These are phyloP conservation scores for Apodemus agrarius DNA, from an alignment of 2,797 vertebrate genomes.

Conservation along the genomic window DNA sequence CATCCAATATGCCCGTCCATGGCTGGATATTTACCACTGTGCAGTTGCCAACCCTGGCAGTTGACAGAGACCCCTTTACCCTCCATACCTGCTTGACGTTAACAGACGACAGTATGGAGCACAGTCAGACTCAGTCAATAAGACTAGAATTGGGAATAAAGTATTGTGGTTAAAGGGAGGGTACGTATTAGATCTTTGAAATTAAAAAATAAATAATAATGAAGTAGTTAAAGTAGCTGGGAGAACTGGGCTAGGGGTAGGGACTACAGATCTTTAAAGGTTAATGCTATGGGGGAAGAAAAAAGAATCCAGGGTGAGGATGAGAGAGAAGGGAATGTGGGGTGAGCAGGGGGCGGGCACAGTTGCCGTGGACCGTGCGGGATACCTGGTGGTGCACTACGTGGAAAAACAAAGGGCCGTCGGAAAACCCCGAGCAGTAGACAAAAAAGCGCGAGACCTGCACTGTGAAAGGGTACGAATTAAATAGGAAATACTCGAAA, in stretches of 20 bases:
- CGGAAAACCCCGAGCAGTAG: neutral
- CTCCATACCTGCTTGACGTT: neutral
- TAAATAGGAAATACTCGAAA: neutral
- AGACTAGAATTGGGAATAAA: neutral
- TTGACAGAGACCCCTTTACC: neutral
- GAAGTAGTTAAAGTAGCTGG: neutral
- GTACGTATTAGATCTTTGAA: neutral
- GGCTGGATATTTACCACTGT: neutral
- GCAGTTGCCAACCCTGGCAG: accelerated
- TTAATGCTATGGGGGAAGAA: neutral
- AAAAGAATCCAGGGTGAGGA: neutral
- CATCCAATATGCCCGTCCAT: accelerated
- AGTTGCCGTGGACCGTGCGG: neutral
- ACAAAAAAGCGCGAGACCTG: too few relatives aligned
- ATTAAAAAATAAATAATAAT: neutral
- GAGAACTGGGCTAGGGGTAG: neutral
- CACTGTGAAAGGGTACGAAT: neutral
- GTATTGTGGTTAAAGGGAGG: neutral
- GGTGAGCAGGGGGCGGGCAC: neutral
- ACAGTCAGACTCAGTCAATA: neutral
- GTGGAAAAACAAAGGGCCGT: neutral
- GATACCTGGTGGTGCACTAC: neutral
- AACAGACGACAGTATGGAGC: too few relatives aligned
- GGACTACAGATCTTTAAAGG: neutral
- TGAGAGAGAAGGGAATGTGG: neutral